Evolutionary conservation across 2,797 vertebrate species (phyloP).

Genomic region (Scarus forsteni): DNA sequence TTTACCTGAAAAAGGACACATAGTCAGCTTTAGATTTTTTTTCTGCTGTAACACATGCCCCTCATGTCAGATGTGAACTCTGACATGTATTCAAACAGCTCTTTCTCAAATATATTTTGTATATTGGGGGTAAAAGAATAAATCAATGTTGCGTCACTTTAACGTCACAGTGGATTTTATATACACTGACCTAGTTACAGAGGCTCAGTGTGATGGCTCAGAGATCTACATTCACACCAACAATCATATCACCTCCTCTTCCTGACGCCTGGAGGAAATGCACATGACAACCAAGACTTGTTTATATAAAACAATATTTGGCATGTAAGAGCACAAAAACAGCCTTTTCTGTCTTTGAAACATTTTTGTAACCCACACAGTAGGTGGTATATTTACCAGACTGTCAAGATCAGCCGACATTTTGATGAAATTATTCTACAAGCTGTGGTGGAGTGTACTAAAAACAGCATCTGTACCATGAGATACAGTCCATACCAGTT

Average conservation of each 20-base stretch:
- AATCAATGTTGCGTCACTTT: conserved; percentile 1
- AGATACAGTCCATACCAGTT: not conserved
- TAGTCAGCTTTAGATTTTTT: too few relatives aligned
- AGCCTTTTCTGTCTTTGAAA: not conserved
- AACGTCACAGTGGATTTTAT: conserved; percentile 19
- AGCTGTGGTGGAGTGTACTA: not conserved
- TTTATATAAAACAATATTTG: not conserved
- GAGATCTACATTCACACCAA: conserved; percentile 19
- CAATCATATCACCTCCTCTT: not conserved
- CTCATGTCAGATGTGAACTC: not conserved
- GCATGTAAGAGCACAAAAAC: not conserved
- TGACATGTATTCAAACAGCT: not conserved
- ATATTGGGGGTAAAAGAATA: not conserved
- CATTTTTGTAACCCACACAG: not conserved
- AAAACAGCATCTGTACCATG: not conserved
- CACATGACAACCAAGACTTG: conserved; percentile 2
- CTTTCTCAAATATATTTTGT: not conserved
- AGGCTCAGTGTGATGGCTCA: conserved; percentile 22
- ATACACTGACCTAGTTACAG: conserved; percentile 44
- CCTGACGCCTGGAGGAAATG: conserved; percentile 16
- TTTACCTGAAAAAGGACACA: too few relatives aligned
- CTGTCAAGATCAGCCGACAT: not conserved
- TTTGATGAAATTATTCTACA: not conserved
- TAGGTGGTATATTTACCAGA: too few relatives aligned
- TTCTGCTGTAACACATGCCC: too few relatives aligned